These are phyloP conservation scores for Trichoplusia ni DNA, from an alignment of 1,140 invertebrate species.

Conservation along the genomic window DNA sequence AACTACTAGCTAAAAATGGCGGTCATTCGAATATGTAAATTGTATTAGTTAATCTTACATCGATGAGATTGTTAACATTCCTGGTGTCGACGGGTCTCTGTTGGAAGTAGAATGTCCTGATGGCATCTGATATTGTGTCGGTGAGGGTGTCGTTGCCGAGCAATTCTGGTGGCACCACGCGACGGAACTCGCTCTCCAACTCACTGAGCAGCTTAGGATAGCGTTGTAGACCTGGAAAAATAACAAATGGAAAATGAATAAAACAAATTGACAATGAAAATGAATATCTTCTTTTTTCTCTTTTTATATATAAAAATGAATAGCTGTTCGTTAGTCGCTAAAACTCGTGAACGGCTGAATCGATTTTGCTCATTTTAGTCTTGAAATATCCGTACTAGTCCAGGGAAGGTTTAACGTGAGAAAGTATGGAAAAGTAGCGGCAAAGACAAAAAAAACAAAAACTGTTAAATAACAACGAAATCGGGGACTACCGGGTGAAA, in stretches of 20 bases:
- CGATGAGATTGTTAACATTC: conserved; percentile 79
- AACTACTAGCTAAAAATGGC: neutral
- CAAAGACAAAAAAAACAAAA: too few species aligned
- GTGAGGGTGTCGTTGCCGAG: conserved; percentile 58
- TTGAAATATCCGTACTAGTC: too few species aligned
- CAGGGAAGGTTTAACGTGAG: too few species aligned
- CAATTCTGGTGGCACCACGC: conserved; percentile 80
- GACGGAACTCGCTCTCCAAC: conserved; percentile 80
- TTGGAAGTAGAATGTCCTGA: conserved; percentile 82
- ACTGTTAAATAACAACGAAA: too few species aligned
- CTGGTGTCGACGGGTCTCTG: conserved; percentile 78
- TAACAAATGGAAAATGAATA: neutral
- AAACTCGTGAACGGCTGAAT: too few species aligned
- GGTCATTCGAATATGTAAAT: neutral
- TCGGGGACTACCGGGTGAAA: too few species aligned
- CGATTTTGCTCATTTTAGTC: too few species aligned
- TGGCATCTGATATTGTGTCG: conserved; percentile 72
- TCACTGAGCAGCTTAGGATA: conserved; percentile 80
- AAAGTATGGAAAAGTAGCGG: too few species aligned
- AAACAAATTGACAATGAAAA: neutral
- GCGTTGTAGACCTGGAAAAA: conserved; percentile 77
- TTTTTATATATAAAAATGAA: too few species aligned
- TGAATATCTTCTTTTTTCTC: neutral
- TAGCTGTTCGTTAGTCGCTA: too few species aligned
- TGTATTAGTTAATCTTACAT: conserved; percentile 60